These are phyloP conservation scores for Uria aalge DNA, from an alignment of 2,113 vertebrate species.

Conservation along the genomic window DNA sequence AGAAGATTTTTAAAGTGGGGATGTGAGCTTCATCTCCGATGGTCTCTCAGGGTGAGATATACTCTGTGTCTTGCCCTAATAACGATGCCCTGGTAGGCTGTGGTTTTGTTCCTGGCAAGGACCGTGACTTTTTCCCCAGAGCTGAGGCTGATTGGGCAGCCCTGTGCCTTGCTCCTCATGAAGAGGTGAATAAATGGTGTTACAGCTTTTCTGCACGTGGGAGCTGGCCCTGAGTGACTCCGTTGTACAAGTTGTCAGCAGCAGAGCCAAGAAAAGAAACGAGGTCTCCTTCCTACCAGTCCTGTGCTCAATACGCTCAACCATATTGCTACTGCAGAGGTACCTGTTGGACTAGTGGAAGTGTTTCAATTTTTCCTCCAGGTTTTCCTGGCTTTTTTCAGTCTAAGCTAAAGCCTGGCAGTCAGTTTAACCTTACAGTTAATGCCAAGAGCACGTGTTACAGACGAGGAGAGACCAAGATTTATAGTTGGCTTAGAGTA, in stretches of 20 bases:
- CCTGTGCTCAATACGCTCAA: fast-evolving
- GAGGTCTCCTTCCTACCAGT: background rate
- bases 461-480: background rate
- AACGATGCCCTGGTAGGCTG: background rate
- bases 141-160: background rate
- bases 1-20: background rate
- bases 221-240: background rate
- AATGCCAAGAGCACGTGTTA: background rate
- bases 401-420: background rate
- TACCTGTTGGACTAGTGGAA: background rate
- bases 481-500: background rate
- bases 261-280: background rate
- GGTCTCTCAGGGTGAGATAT: background rate
- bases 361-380: background rate
- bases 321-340: background rate
- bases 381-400: background rate
- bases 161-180: background rate
- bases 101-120: background rate
- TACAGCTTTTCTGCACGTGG: background rate
- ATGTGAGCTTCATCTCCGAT: background rate
- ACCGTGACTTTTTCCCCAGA: background rate
- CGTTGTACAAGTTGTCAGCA: background rate
- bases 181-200: background rate
- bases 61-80: background rate
- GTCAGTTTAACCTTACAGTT: background rate